Evolutionary conservation across 2,113 vertebrate species (phyloP).

Genomic region (Sterna hirundo): DNA sequence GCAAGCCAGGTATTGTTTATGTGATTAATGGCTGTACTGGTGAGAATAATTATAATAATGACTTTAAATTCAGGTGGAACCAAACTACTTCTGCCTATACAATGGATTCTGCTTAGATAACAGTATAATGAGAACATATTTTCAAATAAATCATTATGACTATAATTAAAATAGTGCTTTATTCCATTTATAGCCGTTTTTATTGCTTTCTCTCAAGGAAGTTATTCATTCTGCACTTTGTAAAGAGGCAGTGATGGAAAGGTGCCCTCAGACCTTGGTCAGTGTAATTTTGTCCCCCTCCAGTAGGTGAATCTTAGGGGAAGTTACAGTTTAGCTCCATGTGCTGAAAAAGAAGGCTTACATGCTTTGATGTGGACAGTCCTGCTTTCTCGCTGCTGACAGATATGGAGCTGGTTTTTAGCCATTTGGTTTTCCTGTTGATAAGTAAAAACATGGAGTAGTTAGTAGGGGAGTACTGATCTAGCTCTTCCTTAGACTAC

Average conservation of each 20-base stretch:
- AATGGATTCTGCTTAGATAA: not conserved
- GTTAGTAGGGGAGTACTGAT: not conserved
- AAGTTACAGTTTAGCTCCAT: not conserved
- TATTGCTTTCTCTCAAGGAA: constrained; percentile 6
- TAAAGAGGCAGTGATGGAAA: not conserved
- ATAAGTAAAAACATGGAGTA: not conserved
- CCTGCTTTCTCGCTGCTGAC: not conserved
- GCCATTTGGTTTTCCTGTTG: not conserved
- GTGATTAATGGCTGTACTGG: constrained; percentile 27
- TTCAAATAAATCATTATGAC: not conserved
- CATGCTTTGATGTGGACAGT: not conserved
- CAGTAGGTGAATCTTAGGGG: not conserved
- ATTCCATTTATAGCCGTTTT: not conserved
- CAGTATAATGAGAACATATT: not conserved
- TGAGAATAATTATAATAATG: constrained; percentile 45
- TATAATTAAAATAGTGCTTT: not conserved
- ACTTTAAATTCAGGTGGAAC: constrained; percentile 18
- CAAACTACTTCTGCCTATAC: not conserved
- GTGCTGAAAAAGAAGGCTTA: not conserved
- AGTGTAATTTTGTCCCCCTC: not conserved
- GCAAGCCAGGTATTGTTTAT: constrained; percentile 20
- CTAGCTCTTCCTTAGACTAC: not conserved
- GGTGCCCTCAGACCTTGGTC: not conserved
- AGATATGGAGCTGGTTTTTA: not conserved
- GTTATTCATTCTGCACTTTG: not conserved